Evolutionary conservation across 2,888 invertebrate genomes (phyloP).

Genomic region (Hemicrepidius hirtus): DNA sequence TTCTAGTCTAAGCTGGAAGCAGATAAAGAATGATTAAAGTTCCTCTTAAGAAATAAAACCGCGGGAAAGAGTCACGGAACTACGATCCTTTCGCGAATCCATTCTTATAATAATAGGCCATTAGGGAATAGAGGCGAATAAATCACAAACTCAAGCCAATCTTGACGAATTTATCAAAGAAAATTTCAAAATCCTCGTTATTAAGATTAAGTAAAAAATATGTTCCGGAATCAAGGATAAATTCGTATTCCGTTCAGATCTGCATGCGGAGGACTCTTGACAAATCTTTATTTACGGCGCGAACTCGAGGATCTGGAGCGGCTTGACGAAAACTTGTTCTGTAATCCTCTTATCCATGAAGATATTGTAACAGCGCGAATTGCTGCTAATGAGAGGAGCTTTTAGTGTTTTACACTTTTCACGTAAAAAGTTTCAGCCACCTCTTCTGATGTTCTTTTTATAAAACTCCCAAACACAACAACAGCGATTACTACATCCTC

Average conservation of each 20-base stretch:
- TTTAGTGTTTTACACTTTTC: constrained; percentile 47
- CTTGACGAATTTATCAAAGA: constrained; percentile 59
- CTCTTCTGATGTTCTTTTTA: constrained; percentile 11
- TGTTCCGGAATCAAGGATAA: constrained; percentile 60
- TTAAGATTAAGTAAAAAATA: constrained; percentile 65
- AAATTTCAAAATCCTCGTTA: constrained; percentile 62
- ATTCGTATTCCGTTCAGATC: constrained; percentile 57
- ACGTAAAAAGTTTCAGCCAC: constrained; percentile 32
- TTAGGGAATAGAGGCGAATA: constrained; percentile 53
- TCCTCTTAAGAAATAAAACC: constrained; percentile 43
- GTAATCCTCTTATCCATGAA: constrained; percentile 52
- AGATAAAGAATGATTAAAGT: constrained; percentile 47
- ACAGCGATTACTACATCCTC: not conserved
- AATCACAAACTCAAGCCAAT: constrained; percentile 58
- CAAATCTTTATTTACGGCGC: constrained; percentile 59
- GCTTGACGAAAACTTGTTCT: constrained; percentile 52
- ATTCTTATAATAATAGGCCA: constrained; percentile 51
- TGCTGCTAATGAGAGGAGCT: constrained; percentile 49
- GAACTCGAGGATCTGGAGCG: constrained; percentile 47
- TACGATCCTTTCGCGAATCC: constrained; percentile 42
- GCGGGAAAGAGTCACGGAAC: constrained; percentile 42
- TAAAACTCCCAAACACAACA: constrained; percentile 1
- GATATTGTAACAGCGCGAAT: constrained; percentile 49
- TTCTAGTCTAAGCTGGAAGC: constrained; percentile 31
- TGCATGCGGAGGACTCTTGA: constrained; percentile 57